Evolutionary conservation across 2,797 vertebrate species (phyloP).

Genomic region (Euphonia xanthogaster): DNA sequence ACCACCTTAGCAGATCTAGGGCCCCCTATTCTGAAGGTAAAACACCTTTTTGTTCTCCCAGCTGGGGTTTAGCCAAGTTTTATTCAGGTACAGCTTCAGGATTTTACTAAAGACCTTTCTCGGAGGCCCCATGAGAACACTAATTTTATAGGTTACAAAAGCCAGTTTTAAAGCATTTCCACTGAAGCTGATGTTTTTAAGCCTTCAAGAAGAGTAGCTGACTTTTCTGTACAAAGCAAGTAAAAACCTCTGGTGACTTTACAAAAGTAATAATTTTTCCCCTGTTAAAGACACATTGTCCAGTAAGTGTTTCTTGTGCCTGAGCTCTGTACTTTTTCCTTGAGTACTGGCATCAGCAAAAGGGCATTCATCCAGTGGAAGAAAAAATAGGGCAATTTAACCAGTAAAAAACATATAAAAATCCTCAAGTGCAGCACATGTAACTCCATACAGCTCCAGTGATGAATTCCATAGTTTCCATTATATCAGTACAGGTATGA

Average conservation of each 20-base stretch:
- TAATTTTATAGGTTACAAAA: constrained; percentile 9
- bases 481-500: neutral
- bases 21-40: neutral
- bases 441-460: neutral
- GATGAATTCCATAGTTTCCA: neutral
- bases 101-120: neutral
- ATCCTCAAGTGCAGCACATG: neutral
- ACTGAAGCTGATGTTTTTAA: constrained; percentile 14
- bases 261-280: constrained; percentile 17
- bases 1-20: neutral
- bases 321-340: neutral
- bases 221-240: neutral
- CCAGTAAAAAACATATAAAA: neutral
- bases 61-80: neutral
- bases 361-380: neutral
- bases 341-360: neutral
- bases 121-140: neutral
- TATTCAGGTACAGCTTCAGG: neutral
- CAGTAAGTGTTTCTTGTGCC: neutral
- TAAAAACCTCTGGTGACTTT: constrained; percentile 5
- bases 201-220: neutral
- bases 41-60: neutral
- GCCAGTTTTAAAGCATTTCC: neutral
- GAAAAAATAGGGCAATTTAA: neutral
- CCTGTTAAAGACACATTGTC: neutral